Conservation (phyloP, 2,888 invertebrate species). For the Ennomos erosarius region DNA sequence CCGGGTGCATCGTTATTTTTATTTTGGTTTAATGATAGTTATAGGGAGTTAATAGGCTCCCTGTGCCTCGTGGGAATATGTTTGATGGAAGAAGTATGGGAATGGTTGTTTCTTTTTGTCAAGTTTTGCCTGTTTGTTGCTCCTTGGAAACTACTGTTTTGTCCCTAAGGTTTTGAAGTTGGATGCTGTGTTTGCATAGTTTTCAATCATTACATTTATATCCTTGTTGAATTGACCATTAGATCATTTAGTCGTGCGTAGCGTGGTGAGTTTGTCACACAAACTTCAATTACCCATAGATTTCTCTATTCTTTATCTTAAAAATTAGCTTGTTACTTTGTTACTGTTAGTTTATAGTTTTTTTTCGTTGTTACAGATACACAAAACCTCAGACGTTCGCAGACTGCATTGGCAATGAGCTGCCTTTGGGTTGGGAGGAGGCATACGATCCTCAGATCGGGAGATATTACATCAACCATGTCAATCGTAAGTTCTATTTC, state of each 20-base stretch:
- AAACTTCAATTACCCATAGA: too few relatives aligned
- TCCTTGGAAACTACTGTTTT: slow-evolving; percentile 30
- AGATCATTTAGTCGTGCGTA: too few relatives aligned
- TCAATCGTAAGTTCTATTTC: slow-evolving; percentile 91
- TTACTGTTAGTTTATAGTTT: background rate
- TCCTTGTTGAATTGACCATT: too few relatives aligned
- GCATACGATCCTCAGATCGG: slow-evolving; percentile 97
- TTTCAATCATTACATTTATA: too few relatives aligned
- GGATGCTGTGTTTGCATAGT: too few relatives aligned
- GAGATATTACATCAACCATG: slow-evolving; percentile 98
- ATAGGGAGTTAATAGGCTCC: slow-evolving; percentile 71
- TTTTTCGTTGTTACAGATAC: slow-evolving; percentile 88
- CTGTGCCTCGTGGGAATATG: slow-evolving; percentile 70
- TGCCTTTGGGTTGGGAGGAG: slow-evolving; percentile 99
- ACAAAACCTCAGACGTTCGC: slow-evolving; percentile 99
- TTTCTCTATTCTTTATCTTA: background rate
- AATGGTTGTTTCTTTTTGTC: slow-evolving; percentile 26
- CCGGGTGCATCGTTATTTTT: slow-evolving; percentile 62
- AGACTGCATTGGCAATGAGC: slow-evolving; percentile 98
- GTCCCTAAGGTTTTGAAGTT: too few relatives aligned
- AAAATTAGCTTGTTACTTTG: background rate
- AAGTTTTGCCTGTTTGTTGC: slow-evolving; percentile 14
- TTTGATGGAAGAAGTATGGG: slow-evolving; percentile 33
- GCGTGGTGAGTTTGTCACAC: too few relatives aligned
- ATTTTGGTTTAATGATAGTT: slow-evolving; percentile 76